Conservation (phyloP, 2,888 invertebrate species). For the Isotomurus palustris region DNA sequence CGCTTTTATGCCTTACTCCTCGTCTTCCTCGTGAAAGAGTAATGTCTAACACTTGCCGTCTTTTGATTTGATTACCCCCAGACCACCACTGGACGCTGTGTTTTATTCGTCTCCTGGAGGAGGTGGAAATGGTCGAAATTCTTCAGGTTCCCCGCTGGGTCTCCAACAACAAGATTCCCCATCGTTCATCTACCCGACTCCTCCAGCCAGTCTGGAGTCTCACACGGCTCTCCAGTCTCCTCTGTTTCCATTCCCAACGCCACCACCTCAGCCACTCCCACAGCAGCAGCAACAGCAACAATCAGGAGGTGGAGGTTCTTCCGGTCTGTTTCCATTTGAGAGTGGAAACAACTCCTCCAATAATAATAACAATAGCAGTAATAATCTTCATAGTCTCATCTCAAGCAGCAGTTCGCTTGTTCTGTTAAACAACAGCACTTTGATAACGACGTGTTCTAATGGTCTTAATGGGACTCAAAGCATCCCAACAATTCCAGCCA, state of each 20-base stretch:
- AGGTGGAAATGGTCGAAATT: slow-evolving; percentile 48
- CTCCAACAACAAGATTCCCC: slow-evolving; percentile 61
- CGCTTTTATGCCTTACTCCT: too few relatives aligned
- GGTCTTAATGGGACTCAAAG: not conserved
- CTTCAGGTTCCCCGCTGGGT: slow-evolving; percentile 53
- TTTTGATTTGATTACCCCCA: slow-evolving; percentile 15
- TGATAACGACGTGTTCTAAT: not conserved
- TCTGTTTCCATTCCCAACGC: slow-evolving; percentile 59
- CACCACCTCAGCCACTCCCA: too few relatives aligned
- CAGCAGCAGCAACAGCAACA: slow-evolving; percentile 55
- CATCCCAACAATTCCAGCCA: too few relatives aligned
- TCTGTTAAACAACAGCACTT: not conserved
- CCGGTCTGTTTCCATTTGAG: slow-evolving; percentile 26
- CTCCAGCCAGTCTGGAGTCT: slow-evolving; percentile 81
- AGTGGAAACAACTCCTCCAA: not conserved
- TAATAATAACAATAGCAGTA: not conserved
- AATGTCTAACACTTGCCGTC: too few relatives aligned
- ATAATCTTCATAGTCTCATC: not conserved
- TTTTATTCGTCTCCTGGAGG: slow-evolving; percentile 51
- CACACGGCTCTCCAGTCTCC: slow-evolving; percentile 58
- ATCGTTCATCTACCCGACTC: slow-evolving; percentile 76
- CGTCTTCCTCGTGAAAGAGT: too few relatives aligned
- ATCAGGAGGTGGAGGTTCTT: slow-evolving; percentile 36
- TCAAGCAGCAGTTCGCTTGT: not conserved
- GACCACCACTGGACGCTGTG: slow-evolving; percentile 33